These are phyloP conservation scores for Mamestra brassicae DNA, from an alignment of 2,888 invertebrate species.

Conservation along the genomic window DNA sequence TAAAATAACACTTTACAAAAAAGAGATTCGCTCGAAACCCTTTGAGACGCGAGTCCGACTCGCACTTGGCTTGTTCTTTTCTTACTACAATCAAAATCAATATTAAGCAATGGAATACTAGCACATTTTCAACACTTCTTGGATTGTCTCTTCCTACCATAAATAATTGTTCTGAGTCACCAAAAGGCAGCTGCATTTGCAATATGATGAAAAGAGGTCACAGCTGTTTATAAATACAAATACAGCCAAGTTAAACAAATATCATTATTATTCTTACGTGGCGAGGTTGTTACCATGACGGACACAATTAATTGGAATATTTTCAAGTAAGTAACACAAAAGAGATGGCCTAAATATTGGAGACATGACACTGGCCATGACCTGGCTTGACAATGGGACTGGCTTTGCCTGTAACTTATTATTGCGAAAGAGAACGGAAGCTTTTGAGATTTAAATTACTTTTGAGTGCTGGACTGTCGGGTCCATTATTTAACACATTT, in stretches of 20 bases:
- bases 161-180: background rate
- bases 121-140: too few relatives aligned
- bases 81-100: too few relatives aligned
- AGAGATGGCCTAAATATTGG: slow-evolving; percentile 20
- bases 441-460: slow-evolving; percentile 12
- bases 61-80: too few relatives aligned
- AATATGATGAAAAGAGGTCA: slow-evolving; percentile 3
- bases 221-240: slow-evolving; percentile 5
- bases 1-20: too few relatives aligned
- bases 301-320: background rate
- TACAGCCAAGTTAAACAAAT: background rate
- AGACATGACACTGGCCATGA: background rate
- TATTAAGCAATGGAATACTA: too few relatives aligned
- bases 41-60: too few relatives aligned
- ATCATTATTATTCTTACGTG: background rate
- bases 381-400: slow-evolving; percentile 3
- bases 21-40: too few relatives aligned
- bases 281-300: background rate
- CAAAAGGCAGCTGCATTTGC: background rate
- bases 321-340: slow-evolving; percentile 14
- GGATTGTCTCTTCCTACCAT: too few relatives aligned
- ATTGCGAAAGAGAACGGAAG: slow-evolving; percentile 14
- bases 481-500: background rate
- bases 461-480: background rate
- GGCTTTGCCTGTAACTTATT: slow-evolving; percentile 3